These are phyloP conservation scores for Rhimphoctona megacephalus DNA, from an alignment of 2,888 invertebrate genomes.

Conservation along the genomic window DNA sequence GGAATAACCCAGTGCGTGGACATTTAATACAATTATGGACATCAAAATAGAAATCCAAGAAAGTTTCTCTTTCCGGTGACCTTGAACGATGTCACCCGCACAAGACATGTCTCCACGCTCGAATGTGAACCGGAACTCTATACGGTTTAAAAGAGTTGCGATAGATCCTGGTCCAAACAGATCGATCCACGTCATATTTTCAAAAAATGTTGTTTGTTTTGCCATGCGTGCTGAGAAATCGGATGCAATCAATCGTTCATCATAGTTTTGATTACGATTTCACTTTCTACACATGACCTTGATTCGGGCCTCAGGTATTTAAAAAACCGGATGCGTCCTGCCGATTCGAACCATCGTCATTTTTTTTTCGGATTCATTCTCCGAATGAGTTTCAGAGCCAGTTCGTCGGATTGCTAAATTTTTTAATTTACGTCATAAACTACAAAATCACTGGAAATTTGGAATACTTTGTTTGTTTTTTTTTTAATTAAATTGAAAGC, in stretches of 20 bases:
- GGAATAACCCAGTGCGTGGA: constrained; percentile 54
- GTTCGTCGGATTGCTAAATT: not conserved
- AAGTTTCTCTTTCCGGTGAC: constrained; percentile 62
- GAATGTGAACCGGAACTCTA: constrained; percentile 51
- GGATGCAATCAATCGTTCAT: not conserved
- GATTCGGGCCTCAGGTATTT: not conserved
- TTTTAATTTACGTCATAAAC: not conserved
- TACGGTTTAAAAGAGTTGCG: not conserved
- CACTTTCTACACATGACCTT: constrained; percentile 6
- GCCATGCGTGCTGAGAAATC: not conserved
- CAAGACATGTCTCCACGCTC: not conserved
- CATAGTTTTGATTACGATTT: constrained; percentile 22
- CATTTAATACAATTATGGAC: constrained; percentile 25
- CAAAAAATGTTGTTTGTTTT: not conserved
- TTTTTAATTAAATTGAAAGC: no score
- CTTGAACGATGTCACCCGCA: constrained; percentile 32
- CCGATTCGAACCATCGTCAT: not conserved
- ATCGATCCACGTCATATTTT: not conserved
- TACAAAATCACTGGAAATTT: not conserved
- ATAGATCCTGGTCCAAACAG: not conserved
- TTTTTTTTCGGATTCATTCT: not conserved
- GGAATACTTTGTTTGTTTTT: not conserved
- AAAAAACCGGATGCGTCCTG: not conserved
- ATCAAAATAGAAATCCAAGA: constrained; percentile 52
- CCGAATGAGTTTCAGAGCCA: not conserved